These are phyloP conservation scores for Acanthopagrus latus DNA, from an alignment of 2,797 vertebrate species.

Conservation along the genomic window DNA sequence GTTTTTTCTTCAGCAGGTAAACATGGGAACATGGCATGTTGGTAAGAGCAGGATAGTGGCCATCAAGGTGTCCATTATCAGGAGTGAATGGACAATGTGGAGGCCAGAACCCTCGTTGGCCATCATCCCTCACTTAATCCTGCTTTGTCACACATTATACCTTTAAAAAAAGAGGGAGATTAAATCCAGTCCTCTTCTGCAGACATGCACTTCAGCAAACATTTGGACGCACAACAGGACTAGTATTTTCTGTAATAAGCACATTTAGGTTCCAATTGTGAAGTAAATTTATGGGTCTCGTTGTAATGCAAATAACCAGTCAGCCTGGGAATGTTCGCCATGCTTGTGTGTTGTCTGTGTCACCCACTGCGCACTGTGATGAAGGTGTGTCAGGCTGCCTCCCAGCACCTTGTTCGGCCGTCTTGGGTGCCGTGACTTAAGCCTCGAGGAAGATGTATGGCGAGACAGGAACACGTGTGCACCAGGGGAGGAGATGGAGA, in stretches of 20 bases:
- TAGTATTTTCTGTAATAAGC: not conserved
- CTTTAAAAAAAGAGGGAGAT: constrained; percentile 1
- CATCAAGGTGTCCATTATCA: too few relatives aligned
- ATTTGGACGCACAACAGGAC: constrained; percentile 30
- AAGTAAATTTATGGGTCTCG: not conserved
- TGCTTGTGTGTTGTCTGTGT: constrained; percentile 39
- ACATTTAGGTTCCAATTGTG: not conserved
- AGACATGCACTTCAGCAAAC: constrained; percentile 27
- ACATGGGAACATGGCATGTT: too few relatives aligned
- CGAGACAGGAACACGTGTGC: constrained; percentile 70
- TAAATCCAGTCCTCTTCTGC: constrained; percentile 39
- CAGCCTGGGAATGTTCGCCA: constrained; percentile 8
- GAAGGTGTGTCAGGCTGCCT: constrained; percentile 72
- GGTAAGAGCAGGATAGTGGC: too few relatives aligned
- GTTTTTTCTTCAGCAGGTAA: too few relatives aligned
- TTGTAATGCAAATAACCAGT: constrained; percentile 8
- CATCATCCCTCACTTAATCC: too few relatives aligned
- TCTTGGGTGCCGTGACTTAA: constrained; percentile 70
- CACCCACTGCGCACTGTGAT: constrained; percentile 41
- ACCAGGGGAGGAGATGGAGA: constrained; percentile 75
- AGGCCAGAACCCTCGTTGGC: too few relatives aligned
- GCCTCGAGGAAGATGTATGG: constrained; percentile 82
- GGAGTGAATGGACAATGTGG: too few relatives aligned
- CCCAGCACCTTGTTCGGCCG: constrained; percentile 79
- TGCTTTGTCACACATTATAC: too few relatives aligned